A percentile compares a stretch with the other conserved stretches of the same genome.
Evolutionary conservation across 2,113 vertebrate genomes (phyloP).

Genomic region (Marmota monax): DNA sequence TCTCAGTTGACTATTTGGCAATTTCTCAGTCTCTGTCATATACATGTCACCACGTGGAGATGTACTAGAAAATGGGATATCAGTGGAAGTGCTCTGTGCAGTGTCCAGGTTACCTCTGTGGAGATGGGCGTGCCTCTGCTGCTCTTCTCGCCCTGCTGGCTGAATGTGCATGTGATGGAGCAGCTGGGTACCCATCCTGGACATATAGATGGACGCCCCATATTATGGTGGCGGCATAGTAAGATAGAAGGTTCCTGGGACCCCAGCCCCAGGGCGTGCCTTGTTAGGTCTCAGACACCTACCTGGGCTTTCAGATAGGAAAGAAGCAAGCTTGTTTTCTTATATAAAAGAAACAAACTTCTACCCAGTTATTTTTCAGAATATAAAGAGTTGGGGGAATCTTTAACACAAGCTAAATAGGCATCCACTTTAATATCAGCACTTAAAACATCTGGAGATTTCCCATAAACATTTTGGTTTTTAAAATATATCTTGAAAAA

Average conservation of each 20-base stretch:
- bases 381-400: not conserved
- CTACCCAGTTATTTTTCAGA: not conserved
- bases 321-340: not conserved
- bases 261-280: too few species aligned
- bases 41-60: rapidly evolving
- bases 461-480: not conserved
- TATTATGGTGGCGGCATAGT: not conserved
- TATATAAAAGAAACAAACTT: not conserved
- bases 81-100: rapidly evolving
- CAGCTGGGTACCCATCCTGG: not conserved
- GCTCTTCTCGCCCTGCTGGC: not conserved
- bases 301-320: not conserved
- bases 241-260: not conserved
- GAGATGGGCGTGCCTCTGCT: too few species aligned
- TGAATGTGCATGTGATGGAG: not conserved
- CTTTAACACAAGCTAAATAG: not conserved
- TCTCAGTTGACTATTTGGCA: not conserved
- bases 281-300: not conserved
- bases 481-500: not conserved
- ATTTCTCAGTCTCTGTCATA: not conserved
- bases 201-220: not conserved
- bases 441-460: not conserved
- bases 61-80: rapidly evolving
- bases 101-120: not conserved
- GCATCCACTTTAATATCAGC: not conserved